A percentile compares a stretch with the other conserved stretches of the same genome.
Conservation (phyloP, 2,113 vertebrate species). For the Thymallus thymallus region DNA sequence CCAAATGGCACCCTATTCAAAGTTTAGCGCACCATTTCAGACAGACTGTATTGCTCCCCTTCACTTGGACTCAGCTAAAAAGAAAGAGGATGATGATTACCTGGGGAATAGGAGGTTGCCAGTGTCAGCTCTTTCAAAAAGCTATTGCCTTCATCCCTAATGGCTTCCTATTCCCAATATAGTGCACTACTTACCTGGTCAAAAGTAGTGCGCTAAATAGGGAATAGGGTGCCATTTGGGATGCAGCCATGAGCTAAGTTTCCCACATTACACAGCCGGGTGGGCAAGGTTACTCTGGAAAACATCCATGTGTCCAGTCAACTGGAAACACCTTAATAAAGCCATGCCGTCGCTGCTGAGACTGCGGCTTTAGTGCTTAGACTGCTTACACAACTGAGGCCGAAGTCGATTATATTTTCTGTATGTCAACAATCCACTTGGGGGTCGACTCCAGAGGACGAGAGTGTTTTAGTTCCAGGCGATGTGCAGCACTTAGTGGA, state of each 20-base stretch:
- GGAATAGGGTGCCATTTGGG: no score
- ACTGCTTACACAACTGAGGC: neutral
- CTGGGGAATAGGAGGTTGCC: neutral
- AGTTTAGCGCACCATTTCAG: no score
- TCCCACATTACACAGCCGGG: neutral
- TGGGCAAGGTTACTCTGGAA: neutral
- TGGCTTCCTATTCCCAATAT: neutral
- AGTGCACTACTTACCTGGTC: neutral
- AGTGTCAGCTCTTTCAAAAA: neutral
- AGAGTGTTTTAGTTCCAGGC: conserved; percentile 9
- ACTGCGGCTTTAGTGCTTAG: no score
- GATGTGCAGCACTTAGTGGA: conserved; percentile 57
- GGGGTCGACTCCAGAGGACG: neutral
- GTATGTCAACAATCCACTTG: conserved; percentile 50
- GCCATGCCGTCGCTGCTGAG: conserved; percentile 18
- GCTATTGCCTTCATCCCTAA: no score
- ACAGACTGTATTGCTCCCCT: neutral
- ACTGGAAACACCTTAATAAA: conserved; percentile 29
- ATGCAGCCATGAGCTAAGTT: neutral
- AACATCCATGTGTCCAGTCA: conserved; percentile 27
- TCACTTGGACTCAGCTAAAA: neutral
- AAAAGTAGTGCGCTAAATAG: no score
- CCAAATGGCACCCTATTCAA: no score
- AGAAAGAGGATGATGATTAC: neutral
- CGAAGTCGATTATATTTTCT: conserved; percentile 46